Conservation (phyloP, 2,888 invertebrate species). For the Pterostichus madidus region DNA sequence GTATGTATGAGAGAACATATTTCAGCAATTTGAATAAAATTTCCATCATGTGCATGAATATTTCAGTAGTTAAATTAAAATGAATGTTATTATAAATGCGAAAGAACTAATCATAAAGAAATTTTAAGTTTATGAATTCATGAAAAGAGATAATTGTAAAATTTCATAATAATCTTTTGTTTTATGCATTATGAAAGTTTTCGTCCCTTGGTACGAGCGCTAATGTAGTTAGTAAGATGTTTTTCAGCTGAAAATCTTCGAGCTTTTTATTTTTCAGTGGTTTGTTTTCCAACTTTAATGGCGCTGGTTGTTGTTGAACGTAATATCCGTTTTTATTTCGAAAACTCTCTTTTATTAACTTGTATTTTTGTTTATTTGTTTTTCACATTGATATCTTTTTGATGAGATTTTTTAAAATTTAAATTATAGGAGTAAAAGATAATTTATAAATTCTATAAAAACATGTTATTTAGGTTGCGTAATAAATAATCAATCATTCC, state of each 20-base stretch:
- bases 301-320: slow-evolving; percentile 2
- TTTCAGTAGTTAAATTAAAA: slow-evolving; percentile 12
- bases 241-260: slow-evolving; percentile 14
- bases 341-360: slow-evolving; percentile 5
- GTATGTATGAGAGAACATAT: neutral
- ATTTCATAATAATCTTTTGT: slow-evolving; percentile 12
- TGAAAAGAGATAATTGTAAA: slow-evolving; percentile 4
- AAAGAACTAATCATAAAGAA: slow-evolving; percentile 15
- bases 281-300: slow-evolving; percentile 27
- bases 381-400: slow-evolving; percentile 1
- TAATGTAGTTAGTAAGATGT: slow-evolving; percentile 16
- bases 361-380: neutral
- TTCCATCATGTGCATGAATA: neutral
- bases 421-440: neutral
- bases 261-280: neutral
- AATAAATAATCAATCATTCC: slow-evolving; percentile 6
- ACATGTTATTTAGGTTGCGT: neutral
- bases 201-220: slow-evolving; percentile 4
- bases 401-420: neutral
- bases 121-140: slow-evolving; percentile 1
- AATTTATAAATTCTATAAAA: neutral
- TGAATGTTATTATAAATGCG: slow-evolving; percentile 10
- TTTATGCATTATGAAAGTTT: slow-evolving; percentile 1
- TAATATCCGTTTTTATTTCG: slow-evolving; percentile 19
- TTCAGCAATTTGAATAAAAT: slow-evolving; percentile 1